Base-by-base conservation (phyloP, 2,113 vertebrate species). In the Ancistrus triradiatus region DNA sequence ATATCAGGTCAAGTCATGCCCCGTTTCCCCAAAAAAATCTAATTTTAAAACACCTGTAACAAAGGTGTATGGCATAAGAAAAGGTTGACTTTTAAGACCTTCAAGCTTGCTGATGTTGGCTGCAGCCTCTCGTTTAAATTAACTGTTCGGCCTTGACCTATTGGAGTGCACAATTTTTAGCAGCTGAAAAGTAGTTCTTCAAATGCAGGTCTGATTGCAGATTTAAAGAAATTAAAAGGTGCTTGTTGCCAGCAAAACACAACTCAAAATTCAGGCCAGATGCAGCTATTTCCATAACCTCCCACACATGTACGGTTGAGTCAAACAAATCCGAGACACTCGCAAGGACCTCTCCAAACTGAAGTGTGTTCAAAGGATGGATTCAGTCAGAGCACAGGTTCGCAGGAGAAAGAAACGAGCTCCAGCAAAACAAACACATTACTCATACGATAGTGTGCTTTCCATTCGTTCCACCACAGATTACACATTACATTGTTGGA, bases 251-350 rank as follows among this genome's bases (percentile, higher is more conserved):
- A 66, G 24, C 19, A 35, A 25, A 56, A 48, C 28, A 55, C 25
- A 35, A 57, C 21, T 49, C 6, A 7, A 38, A 66, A 47, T 56
- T 47, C 28, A 53, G 51, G 43, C 63, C 51, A 56, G 63, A 66
- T 65, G 40, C 42, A 48, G 63, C 28, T 66, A 47, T 57, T 66
- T 56, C 43, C 51, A 63, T 28, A 63, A 53, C 24, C 51, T 44
- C 18, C 40, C 62, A 56, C 62, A 65, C 40, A 56, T 46, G 40
- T 47, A 47, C 21, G 19, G 19, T 3, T 15, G 42, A 55, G 51
- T 17, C 51, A 65, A 43, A 56, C 42, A 65, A 44, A 56, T 46
- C n/a, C 22, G 48, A 63, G 40, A 53, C 49, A 46, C 40, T 33
- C 37, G 42, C 28, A 55, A 46, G 9, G 51, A 56, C 51, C 42